Evolutionary conservation across 2,113 vertebrate genomes (phyloP), one percentile per base, ranked within the genome.

Genomic region (Prolemur simus): DNA sequence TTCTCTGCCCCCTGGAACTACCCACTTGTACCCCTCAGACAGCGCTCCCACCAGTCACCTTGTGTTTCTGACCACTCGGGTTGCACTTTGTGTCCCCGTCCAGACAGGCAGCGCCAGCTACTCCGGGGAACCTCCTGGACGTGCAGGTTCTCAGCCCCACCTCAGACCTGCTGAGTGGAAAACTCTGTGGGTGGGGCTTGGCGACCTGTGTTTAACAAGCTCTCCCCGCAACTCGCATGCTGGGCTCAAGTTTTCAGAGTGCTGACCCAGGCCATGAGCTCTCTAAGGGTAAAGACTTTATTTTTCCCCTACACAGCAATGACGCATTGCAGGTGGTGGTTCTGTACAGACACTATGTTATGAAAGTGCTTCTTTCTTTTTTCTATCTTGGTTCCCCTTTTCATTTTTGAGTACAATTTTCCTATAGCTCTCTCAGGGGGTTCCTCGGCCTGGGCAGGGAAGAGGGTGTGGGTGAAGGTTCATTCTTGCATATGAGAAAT

Each of bases 41-140:
- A 18, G 5, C 1, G 12, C 8, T 45, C 17, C 14, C 11, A 2
- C 18, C 29, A n/a, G 4, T 54, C n/a, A 6, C 15, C 18, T 66
- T 8, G 3, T 23, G 34, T 15, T 42, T 25, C n/a, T 15, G 3
- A 9, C 1, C 9, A 0, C 29, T 2, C 0, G 8, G 13, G 11
- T 52, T 23, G 34, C 15, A 23, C 8, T 63, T 29, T 9, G 10
- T 20, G 11, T 80, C 12, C 7, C 21, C 47, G 13, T 0, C 21
- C 25, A 39, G 54, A 47, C 29, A 45, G 8, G 45, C 34, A 29
- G 13, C 37, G 32, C 58, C 23, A 68, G 1, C 27, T 8, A 32
- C 37, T 37, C 39, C 6, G 18, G 64, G 27, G 34, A 39, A 12
- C 9, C 8, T 42, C 52, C 34, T 34, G 39, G 3, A 37, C 32